Evolutionary conservation across 2,888 invertebrate genomes (phyloP).

Genomic region (Plusia festucae): DNA sequence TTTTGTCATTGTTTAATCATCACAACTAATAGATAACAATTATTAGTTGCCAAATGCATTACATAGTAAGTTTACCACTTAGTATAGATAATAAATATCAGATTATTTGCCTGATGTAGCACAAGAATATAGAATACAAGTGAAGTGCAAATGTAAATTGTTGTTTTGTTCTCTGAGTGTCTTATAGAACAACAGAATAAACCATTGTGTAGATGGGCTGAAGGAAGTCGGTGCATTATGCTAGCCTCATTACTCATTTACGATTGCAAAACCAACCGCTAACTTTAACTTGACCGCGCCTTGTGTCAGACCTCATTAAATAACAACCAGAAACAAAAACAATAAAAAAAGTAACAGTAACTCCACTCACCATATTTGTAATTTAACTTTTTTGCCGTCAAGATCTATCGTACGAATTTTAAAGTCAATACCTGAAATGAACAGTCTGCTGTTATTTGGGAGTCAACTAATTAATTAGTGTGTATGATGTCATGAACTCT

Average conservation of each 20-base stretch:
- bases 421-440: conserved; percentile 98
- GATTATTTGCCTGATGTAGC: conserved; percentile 22
- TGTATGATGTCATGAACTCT: conserved; percentile 86
- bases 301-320: conserved; percentile 22
- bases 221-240: conserved; percentile 56
- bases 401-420: conserved; percentile 99
- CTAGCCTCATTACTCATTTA: conserved; percentile 50
- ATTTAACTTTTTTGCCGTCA: conserved; percentile 99
- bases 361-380: conserved; percentile 98
- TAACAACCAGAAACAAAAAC: conserved; percentile 15
- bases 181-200: conserved; percentile 41
- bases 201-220: conserved; percentile 46
- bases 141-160: conserved; percentile 50
- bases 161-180: conserved; percentile 52
- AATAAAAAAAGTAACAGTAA: conserved; percentile 17
- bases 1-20: not conserved
- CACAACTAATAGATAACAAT: not conserved
- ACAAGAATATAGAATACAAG: conserved; percentile 27
- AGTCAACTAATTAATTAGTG: conserved; percentile 84
- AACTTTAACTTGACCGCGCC: conserved; percentile 38
- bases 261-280: conserved; percentile 35
- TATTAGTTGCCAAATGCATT: not conserved
- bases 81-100: conserved; percentile 8
- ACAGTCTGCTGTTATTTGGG: conserved; percentile 66
- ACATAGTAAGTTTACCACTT: not conserved